Evolutionary conservation across 2,888 invertebrate genomes (phyloP).

Genomic region (Ochropleura leucogaster): DNA sequence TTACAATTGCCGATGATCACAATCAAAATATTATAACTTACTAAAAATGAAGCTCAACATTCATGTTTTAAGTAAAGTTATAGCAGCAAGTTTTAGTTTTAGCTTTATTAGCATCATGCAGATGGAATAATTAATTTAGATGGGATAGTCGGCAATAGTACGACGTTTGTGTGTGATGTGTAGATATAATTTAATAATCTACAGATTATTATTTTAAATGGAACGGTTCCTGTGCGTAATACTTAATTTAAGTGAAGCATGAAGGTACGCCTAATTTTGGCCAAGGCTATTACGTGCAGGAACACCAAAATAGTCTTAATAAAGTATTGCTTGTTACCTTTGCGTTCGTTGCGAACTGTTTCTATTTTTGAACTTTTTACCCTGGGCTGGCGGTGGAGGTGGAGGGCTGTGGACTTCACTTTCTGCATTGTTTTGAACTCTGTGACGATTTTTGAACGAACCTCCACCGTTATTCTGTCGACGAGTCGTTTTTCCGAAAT

Average conservation of each 20-base stretch:
- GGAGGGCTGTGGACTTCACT: constrained; percentile 82
- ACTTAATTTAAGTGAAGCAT: background rate
- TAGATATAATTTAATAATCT: constrained; percentile 1
- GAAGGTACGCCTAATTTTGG: background rate
- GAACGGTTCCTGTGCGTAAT: constrained; percentile 3
- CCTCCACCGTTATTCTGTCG: constrained; percentile 87
- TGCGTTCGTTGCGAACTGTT: constrained; percentile 82
- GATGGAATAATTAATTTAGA: constrained; percentile 44
- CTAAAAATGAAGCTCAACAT: constrained; percentile 3
- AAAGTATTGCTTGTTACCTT: constrained; percentile 76
- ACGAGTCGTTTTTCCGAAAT: constrained; percentile 89
- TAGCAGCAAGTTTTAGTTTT: constrained; percentile 27
- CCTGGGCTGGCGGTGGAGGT: constrained; percentile 78
- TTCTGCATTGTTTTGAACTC: constrained; percentile 80
- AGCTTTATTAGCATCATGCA: constrained; percentile 31
- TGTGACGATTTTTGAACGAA: constrained; percentile 91
- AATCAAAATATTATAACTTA: constrained; percentile 25
- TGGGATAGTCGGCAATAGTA: constrained; percentile 70
- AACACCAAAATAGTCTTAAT: constrained; percentile 1
- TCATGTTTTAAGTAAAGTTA: background rate
- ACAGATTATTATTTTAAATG: constrained; percentile 16
- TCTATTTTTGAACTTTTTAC: constrained; percentile 87
- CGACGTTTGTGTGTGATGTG: constrained; percentile 41
- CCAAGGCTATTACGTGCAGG: background rate
- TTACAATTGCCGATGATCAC: constrained; percentile 65